These are phyloP conservation scores for Coptodon bakossiorum DNA, from an alignment of 2,113 vertebrate species.

Conservation along the genomic window DNA sequence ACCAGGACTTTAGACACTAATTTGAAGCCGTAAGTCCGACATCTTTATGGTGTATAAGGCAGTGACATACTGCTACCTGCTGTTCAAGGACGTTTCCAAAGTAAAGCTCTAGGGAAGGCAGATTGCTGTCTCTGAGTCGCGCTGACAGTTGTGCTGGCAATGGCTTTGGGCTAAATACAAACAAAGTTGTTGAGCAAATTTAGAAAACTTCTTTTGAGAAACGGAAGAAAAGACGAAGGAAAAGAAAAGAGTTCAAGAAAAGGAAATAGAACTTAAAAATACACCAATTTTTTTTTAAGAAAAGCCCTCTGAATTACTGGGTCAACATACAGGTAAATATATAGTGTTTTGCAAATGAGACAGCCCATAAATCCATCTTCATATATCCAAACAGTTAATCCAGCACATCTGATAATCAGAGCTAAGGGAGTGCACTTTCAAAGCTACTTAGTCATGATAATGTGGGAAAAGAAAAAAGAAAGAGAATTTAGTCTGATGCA, in stretches of 20 bases:
- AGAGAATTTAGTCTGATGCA: neutral
- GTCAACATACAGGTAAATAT: neutral
- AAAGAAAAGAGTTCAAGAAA: neutral
- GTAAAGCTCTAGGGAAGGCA: neutral
- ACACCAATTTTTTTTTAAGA: neutral
- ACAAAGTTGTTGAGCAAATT: neutral
- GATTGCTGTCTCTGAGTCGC: neutral
- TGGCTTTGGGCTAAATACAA: neutral
- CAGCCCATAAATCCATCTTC: neutral
- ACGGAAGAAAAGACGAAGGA: neutral
- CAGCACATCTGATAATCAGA: neutral
- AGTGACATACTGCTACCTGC: neutral
- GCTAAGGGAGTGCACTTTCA: neutral
- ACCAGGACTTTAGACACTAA: neutral
- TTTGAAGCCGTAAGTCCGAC: neutral
- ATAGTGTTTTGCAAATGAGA: neutral
- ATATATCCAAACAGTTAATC: neutral
- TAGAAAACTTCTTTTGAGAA: neutral
- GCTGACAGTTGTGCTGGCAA: neutral
- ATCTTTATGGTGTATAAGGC: neutral
- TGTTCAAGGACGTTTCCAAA: neutral
- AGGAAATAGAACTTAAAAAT: neutral
- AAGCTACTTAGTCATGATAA: neutral
- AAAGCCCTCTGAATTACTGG: neutral
- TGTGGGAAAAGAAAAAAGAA: neutral